Base-by-base conservation (phyloP, 1,140 invertebrate species). In the Microplitis demolitor region DNA sequence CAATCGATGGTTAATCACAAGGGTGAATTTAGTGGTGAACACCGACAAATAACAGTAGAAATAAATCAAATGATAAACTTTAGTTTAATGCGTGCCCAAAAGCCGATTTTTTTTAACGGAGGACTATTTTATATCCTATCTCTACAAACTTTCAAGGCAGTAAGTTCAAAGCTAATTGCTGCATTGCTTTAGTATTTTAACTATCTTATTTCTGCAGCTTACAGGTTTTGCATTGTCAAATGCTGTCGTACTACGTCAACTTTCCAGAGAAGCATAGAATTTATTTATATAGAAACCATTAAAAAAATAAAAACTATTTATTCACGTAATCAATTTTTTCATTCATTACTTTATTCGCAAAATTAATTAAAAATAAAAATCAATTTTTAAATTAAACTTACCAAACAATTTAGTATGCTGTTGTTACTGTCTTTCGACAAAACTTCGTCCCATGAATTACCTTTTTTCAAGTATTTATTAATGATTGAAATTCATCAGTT, bases 41-140 rank as follows among this genome's bases (percentile, higher is more conserved):
- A 35, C 34, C 70, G 69, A 56, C 69, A 72, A 61, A 67, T 71
- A 72, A 74, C 64, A 45, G 33, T 64, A 5, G 45, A 67, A 31
- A 78, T 83, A 6, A 78, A 78, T 67, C 77, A 75, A 69, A 72
- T 75, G 9, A 69, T 85, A 13, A 64, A 66, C 60, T 77, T 82
- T 13, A 77, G 84, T 53, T 81, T 79, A 14, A 9, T 82, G 34
- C 77, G 78, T 14, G 74, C 82, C 13, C 81, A 85, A 73, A 78
- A 73, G 71, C 82, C 84, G 1, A 76, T 85, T 72, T 70, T 78
- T 60, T 75, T 84, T 11, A 83, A 79, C 0, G 85, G 83, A 1
- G 85, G 85, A n/a, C 82, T 78, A 24, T 87, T 86, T 73, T 85
- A 85, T 66, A 64, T 75, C 24, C 79, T 87, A 71, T 85, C 85